Base-by-base conservation (phyloP, 2,888 invertebrate species). In the Scotopteryx bipunctaria region DNA sequence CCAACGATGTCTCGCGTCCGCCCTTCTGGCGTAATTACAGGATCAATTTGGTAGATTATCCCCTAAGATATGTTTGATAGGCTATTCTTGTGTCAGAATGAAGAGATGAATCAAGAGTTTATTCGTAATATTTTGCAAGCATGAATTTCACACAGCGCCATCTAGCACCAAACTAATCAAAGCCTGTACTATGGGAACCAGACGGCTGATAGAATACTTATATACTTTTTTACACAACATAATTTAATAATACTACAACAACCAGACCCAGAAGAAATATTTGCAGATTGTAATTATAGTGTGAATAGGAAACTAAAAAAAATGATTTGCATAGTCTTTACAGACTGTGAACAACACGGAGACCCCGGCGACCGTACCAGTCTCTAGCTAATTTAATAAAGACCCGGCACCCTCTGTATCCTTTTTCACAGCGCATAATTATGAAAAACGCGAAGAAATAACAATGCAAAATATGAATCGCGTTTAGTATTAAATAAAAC, bases 341-440 rank as follows among this genome's bases (percentile, higher is more conserved):
- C 66, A 66, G 69, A 67, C 68, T 68, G 73, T 73, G 72, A 74
- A 72, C 71, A 64, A 64, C 66, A 63, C 57, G 63, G 64, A 59
- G 66, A 67, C 37, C 32, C 57, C 65, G 59, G 56, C 66, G 69
- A 64, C 70, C 78, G 76, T 83, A 78, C 75, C 76, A 66, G 71
- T 67, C 70, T 63, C 65, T 53, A 55, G 63, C 69, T 82, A 81
- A 85, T 82, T 82, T 77, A 76, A 83, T 85, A 80, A 71, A 79
- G 76, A 73, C 61, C 66, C 58, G 56, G 57, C 59, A 64, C 55
- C 64, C 60, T 58, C 8, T 61, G 44, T 51, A 55, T 61, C 40
- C 55, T 61, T 66, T 66, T 69, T 64, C 57, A 62, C 64, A 57
- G 37, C 32, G 49, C 43, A 48, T 59, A 56, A 59, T 62, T 59